Evolutionary conservation across 2,113 vertebrate species (phyloP), one percentile per base, ranked within the genome.

Genomic region (Hemichromis elongatus): DNA sequence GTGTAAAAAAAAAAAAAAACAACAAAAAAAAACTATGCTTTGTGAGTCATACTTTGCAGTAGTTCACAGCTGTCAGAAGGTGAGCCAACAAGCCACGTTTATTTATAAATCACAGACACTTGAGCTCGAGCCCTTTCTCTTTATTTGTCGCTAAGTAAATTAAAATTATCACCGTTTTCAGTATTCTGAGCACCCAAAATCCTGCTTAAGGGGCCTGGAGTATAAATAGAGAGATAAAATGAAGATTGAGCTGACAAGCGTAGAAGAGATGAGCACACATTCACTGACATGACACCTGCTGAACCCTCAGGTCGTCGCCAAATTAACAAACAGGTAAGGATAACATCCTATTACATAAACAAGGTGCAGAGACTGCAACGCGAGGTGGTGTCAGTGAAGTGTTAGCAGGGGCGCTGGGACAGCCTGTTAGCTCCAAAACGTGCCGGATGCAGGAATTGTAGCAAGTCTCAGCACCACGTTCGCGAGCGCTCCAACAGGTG

Each of bases 1-100:
- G 3, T 68, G 13, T 56, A 3, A 1, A 11, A n/a, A 10, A 10
- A 1, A 56, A n/a, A 10, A 10, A 1, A 56, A 0, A 4, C 4
- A 30, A 30, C 4, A 18, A 9, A 35, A 7, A 35, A 35, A 57
- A 11, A n/a, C n/a, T n/a, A 35, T 42, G 8, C n/a, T 21, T 8
- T 37, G 37, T 7, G 0, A 68, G 37, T 68, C 63, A 68, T 68
- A 40, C 42, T 42, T 42, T 8, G 1, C 37, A 42, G 63, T 14
- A 42, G 50, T 52, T 52, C 16, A 52, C 50, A 45, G 59, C 59
- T 37, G 59, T 63, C 59, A 63, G 19, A 63, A 37, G 59, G 33
- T 37, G 59, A 63, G 59, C 59, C 59, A 63, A 63, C 33, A 37
- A 63, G 59, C 33, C 59, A 63, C 6, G 1, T 63, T 63, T 63